Evolutionary conservation across 1,140 invertebrate genomes (phyloP).

Genomic region (Drosophila ohnishii): DNA sequence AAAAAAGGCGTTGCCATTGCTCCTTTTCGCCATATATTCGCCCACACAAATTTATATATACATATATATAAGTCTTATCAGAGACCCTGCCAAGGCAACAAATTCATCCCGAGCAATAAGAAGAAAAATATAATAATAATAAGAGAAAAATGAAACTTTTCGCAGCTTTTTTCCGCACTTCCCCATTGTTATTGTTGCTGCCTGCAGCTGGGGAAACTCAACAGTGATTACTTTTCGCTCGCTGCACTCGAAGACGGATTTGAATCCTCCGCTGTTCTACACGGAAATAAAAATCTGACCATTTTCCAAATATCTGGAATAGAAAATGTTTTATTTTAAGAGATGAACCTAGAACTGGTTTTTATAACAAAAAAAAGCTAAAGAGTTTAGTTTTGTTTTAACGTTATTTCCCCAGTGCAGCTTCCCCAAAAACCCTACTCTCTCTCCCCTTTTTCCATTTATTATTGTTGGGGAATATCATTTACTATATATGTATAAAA

Average conservation of each 20-base stretch:
- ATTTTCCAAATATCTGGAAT: neutral
- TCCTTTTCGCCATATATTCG: conserved; percentile 10
- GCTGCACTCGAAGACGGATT: conserved; percentile 68
- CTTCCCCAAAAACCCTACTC: no score
- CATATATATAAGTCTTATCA: conserved; percentile 34
- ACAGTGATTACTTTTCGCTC: conserved; percentile 72
- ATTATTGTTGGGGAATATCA: conserved; percentile 18
- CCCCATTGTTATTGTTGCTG: conserved; percentile 19
- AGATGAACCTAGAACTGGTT: neutral
- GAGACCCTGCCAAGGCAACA: conserved; percentile 35
- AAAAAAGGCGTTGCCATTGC: conserved; percentile 53
- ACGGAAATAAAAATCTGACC: neutral
- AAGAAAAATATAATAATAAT: neutral
- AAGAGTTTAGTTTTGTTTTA: neutral
- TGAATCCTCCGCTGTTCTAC: conserved; percentile 32
- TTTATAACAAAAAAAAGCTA: no score
- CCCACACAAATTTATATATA: neutral
- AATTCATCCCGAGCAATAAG: conserved; percentile 21
- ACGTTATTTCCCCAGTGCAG: neutral
- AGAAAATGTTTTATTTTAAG: no score
- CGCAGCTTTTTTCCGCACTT: conserved; percentile 24
- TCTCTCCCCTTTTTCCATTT: neutral
- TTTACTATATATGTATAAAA: conserved; percentile 22
- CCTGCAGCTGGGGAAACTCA: conserved; percentile 53
- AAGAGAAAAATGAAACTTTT: conserved; percentile 36